Percentiles rank a stretch among this genome's conserved stretches.
These are phyloP conservation scores for Leptatherina wallacei DNA, from an alignment of 2,797 vertebrate genomes.

Conservation along the genomic window DNA sequence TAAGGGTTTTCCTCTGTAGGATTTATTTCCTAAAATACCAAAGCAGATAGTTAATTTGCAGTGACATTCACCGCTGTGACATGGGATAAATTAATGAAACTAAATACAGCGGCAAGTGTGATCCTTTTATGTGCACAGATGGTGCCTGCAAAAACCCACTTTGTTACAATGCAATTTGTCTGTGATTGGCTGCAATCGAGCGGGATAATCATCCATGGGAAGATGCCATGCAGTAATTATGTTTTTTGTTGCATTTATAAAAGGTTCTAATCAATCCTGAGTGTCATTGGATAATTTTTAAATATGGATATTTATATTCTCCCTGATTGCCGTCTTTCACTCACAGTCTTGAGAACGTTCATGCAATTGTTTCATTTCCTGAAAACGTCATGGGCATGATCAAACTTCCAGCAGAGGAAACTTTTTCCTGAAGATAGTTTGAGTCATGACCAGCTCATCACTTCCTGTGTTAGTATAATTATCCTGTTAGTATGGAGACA, in stretches of 20 bases:
- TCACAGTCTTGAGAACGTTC: slow-evolving; percentile 11
- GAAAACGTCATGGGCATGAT: slow-evolving; percentile 19
- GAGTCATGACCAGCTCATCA: slow-evolving; percentile 20
- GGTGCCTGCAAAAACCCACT: slow-evolving; percentile 50
- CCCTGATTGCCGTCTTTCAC: slow-evolving; percentile 15
- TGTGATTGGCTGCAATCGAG: slow-evolving; percentile 74
- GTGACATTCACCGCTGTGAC: slow-evolving; percentile 60
- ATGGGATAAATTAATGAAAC: slow-evolving; percentile 49
- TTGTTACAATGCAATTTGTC: slow-evolving; percentile 57
- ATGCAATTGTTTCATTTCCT: slow-evolving; percentile 36
- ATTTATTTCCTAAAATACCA: slow-evolving; percentile 42
- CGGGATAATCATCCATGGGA: slow-evolving; percentile 51
- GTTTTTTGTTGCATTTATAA: slow-evolving; percentile 55
- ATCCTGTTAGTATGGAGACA: neutral
- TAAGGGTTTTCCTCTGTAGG: slow-evolving; percentile 52
- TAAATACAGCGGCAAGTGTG: slow-evolving; percentile 23
- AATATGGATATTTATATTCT: slow-evolving; percentile 55
- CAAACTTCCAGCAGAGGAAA: slow-evolving; percentile 14
- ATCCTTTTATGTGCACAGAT: slow-evolving; percentile 62
- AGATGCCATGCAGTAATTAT: slow-evolving; percentile 58
- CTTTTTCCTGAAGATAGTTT: slow-evolving; percentile 4
- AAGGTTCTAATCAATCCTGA: slow-evolving; percentile 72
- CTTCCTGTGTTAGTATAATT: slow-evolving; percentile 1
- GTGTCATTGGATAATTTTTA: slow-evolving; percentile 56
- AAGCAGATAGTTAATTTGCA: slow-evolving; percentile 44